phyloP scores from a whole-genome alignment of 2,797 vertebrate genomes.

The Sebastes vulpes region DNA sequence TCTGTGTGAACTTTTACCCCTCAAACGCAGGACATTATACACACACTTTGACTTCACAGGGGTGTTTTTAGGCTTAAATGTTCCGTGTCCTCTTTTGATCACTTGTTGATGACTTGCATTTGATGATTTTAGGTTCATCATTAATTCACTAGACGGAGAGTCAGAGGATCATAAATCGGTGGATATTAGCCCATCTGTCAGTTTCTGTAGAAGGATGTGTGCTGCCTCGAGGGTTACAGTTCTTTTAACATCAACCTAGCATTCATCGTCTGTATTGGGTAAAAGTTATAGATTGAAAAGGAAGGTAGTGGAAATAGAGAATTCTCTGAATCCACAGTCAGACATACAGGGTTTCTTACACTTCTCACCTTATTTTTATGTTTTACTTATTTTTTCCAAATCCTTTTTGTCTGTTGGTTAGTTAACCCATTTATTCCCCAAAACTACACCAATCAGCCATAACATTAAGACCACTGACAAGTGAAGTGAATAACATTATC shows the following conservation, averaged over 20 bases:
- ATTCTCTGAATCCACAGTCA: not conserved
- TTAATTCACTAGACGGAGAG: conserved; percentile 51
- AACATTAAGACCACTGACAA: no score
- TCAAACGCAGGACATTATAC: not conserved
- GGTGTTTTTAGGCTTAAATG: conserved; percentile 24
- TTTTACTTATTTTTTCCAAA: not conserved
- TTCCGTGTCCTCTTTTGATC: conserved; percentile 55
- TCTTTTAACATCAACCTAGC: conserved; percentile 1
- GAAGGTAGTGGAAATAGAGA: not conserved
- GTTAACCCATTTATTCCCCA: not conserved
- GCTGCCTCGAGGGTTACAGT: not conserved
- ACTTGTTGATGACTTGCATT: conserved; percentile 40
- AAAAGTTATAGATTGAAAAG: not conserved
- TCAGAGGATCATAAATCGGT: conserved; percentile 23
- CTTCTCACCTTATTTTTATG: not conserved
- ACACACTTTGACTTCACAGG: conserved; percentile 10
- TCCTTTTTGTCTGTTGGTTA: not conserved
- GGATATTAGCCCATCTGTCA: conserved; percentile 29
- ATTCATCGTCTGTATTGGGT: not conserved
- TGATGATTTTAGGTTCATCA: conserved; percentile 47
- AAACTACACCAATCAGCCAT: no score
- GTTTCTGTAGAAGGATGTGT: not conserved
- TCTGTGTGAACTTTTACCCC: conserved; percentile 19
- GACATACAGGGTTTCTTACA: not conserved
- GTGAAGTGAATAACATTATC: no score